These are phyloP conservation scores for Drosophila kikkawai DNA, from an alignment of 1,140 invertebrate genomes.

Conservation along the genomic window DNA sequence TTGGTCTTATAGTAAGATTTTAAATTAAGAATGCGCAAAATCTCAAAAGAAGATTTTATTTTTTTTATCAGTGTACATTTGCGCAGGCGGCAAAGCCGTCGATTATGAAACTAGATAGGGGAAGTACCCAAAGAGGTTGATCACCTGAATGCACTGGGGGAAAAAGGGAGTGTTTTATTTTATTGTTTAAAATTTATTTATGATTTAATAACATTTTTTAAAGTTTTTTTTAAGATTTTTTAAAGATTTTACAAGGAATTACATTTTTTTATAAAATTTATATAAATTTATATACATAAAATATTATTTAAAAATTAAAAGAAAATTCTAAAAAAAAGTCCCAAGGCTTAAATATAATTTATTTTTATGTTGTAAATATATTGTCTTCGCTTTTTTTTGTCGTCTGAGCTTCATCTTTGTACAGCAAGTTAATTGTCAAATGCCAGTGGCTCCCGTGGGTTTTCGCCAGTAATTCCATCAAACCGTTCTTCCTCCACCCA, in stretches of 20 bases:
- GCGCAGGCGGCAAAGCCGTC: slow-evolving; percentile 46
- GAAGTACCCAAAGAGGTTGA: not conserved
- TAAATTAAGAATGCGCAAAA: too few species aligned
- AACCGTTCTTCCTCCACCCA: slow-evolving; percentile 2
- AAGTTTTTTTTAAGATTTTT: too few species aligned
- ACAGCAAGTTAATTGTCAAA: slow-evolving; percentile 49
- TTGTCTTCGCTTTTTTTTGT: slow-evolving; percentile 19
- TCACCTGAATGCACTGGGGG: not conserved
- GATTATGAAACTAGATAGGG: slow-evolving; percentile 28
- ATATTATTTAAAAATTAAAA: too few species aligned
- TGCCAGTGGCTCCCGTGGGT: slow-evolving; percentile 21
- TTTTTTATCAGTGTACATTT: too few species aligned
- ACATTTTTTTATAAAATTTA: too few species aligned
- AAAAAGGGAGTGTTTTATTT: not conserved
- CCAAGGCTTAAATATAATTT: not conserved
- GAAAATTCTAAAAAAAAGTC: not conserved
- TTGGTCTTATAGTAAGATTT: too few species aligned
- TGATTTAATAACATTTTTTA: too few species aligned
- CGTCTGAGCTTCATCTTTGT: slow-evolving; percentile 15
- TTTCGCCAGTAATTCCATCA: slow-evolving; percentile 32
- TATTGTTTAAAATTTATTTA: not conserved
- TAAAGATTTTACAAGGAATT: not conserved
- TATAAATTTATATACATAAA: too few species aligned
- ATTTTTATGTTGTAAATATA: not conserved
- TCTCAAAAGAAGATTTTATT: too few species aligned